phyloP scores from a whole-genome alignment of 2,113 vertebrate genomes.

The Ceyx cyanopectus region DNA sequence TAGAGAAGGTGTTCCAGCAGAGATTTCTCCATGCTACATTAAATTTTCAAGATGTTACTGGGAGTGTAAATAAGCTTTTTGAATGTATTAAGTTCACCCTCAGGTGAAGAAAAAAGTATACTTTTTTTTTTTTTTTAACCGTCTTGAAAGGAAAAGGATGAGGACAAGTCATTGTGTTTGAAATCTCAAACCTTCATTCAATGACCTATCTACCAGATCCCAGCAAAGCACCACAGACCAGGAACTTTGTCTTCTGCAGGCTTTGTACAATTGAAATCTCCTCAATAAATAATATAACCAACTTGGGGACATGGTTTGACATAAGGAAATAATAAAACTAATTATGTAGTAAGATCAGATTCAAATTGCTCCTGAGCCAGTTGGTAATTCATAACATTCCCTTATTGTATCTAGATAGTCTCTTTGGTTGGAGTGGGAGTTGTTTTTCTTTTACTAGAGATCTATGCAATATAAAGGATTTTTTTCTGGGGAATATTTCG shows the following conservation, averaged over 20 bases:
- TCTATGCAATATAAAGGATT: neutral
- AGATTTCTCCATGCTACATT: conserved; percentile 17
- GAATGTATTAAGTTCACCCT: conserved; percentile 5
- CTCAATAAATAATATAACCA: conserved; percentile 15
- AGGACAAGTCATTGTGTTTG: neutral
- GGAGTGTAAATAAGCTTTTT: conserved; percentile 50
- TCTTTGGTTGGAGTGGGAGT: conserved; percentile 14
- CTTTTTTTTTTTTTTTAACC: neutral
- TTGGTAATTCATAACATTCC: conserved; percentile 15
- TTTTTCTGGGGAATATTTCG: conserved; percentile 23
- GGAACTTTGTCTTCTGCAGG: conserved; percentile 4
- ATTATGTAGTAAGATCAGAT: conserved; percentile 38
- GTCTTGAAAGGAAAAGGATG: neutral
- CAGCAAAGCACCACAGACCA: neutral
- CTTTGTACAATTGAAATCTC: conserved; percentile 10
- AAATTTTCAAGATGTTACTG: conserved; percentile 42
- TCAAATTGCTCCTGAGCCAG: conserved; percentile 36
- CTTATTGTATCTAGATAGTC: neutral
- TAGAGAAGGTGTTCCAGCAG: conserved; percentile 33
- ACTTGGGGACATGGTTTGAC: conserved; percentile 25
- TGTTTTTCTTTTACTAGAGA: conserved; percentile 14
- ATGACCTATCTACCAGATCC: neutral
- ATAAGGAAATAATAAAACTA: conserved; percentile 44
- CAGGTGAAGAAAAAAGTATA: neutral
- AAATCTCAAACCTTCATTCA: neutral